Evolutionary conservation across 2,797 vertebrate genomes (phyloP), one percentile per base, ranked within the genome.

Genomic region (Antrozous pallidus): DNA sequence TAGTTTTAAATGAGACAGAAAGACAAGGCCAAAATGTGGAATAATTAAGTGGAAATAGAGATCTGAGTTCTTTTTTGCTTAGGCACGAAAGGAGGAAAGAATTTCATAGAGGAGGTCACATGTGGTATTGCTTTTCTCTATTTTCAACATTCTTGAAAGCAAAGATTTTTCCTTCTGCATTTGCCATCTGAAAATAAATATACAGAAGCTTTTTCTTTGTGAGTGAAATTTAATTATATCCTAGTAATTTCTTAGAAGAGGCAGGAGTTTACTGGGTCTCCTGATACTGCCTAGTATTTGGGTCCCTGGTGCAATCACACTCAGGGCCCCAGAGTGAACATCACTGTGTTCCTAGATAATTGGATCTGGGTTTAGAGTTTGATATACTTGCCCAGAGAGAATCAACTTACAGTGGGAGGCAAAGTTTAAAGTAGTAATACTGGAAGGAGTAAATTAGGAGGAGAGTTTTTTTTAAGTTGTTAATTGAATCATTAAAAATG

Each of bases 401-500:
- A 83, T 45, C 93, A 56, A n/a, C 93, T 95, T 90, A 86, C 97
- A 90, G 56, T 90, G 31, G 94, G 90, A 94, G 77, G 73, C 77
- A 88, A 97, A 97, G 95, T 95, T 96, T 96, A 94, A 97, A 96
- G 96, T 40, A 97, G 97, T 97, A 77, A 97, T 63, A 91, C 26
- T 78, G 89, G 93, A 97, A 96, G 94, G 74, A 97, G 73, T 91
- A 97, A 97, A 97, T 97, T 93, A 97, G 88, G 95, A 95, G 61
- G 83, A 33, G 13, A 73, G 67, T 84, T 95, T 96, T 94, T 91
- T 78, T 95, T 96, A 95, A 95, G 49, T 93, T 97, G 84, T 97
- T 97, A 97, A 97, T 97, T 71, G 90, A 98, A 96, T 96, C 87
- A 95, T 98, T 97, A 97, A 97, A 87, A 90, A 94, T 88, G 91